Evolutionary conservation across 1,140 invertebrate species (phyloP), one percentile per base, ranked within the genome.

Genomic region (Heliconius hermathena): DNA sequence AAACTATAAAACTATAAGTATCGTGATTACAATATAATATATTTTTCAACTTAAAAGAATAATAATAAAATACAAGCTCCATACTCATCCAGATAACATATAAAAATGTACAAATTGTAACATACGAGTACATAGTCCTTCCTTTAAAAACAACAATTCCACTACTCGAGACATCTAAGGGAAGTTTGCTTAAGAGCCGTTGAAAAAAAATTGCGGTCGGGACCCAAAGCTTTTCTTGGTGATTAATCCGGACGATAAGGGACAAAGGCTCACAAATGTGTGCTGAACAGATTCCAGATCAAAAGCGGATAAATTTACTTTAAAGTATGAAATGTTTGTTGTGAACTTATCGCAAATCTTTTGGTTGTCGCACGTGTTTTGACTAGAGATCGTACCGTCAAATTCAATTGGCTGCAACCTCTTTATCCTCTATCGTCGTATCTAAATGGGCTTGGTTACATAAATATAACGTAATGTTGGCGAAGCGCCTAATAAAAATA

Each of bases 181-280:
- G 83, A 88, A 87, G 88, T 91, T 88, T 91, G 82, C 83, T 87
- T 87, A 86, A 90, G 84, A 80, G 78, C 80, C 26, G 73, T 83
- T 80, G 71, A 83, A 90, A 92, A 91, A 46, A 91, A 92, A 88
- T 85, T 85, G 85, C 85, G 83, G 87, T 85, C 78, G 82, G 87
- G 86, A 78, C 89, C 86, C 87, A 85, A 89, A 87, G 87, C 83
- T 88, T 91, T 88, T 87, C 84, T 89, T 83, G 82, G 82, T 83
- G 92, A 94, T 94, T 94, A 94, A 94, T 93, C 90, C 89, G 71
- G n/a, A 84, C 81, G 91, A 93, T 93, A 94, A 91, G 84, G 81
- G 81, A 88, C 90, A 91, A 89, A 89, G 89, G 87, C 87, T 80
- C 83, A 91, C 90, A 92, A 91, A 92, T 92, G 88, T 93, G 91